Base-by-base conservation (phyloP, 1,140 invertebrate species). In the Neuroterus valhalla region DNA sequence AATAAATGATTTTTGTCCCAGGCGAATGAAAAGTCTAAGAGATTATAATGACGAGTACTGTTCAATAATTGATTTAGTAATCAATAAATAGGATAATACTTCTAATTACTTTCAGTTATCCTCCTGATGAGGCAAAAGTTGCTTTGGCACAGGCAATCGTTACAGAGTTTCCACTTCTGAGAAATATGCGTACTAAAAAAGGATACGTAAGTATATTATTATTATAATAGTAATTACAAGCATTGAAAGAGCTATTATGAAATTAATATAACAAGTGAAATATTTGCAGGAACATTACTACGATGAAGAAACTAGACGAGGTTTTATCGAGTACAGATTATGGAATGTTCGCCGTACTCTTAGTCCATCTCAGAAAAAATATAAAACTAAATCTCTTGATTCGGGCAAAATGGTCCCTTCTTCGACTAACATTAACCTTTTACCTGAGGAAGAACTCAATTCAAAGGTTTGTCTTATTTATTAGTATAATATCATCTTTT, bases 261-360 rank as follows among this genome's bases (percentile, higher is more conserved):
- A 26, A 3, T 15, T 15, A 26, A 19, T 55, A 14, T 55, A 15
- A 38, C 31, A 8, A 38, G 11, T 19, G 19, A 11, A 21, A 45
- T 46, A 45, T 69, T 66, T 67, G 11, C 14, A 72, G 71, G 71
- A 72, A 45, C 71, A 72, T 11, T 72, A 66, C 38, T 72, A 45
- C 11, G 55, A 66, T 72, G 31, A 66, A 6, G 15, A 23, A 21
- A 66, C 48, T 2, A 66, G 66, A 10, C 31, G 43, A 55, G 70
- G 50, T 21, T 72, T 62, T 42, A 72, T 72, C 17, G 70, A 55
- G 17, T 72, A 19, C 14, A 15, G 69, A 5, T 38, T 70, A 26
- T 50, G 48, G 21, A 70, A 44, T n/a, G 26, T 70, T 11, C 42
- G 70, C 19, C 66, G 31, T 3, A 55, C 2, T 62, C 50, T 72